Evolutionary conservation across 2,888 invertebrate genomes (phyloP), one percentile per base, ranked within the genome.

Genomic region (Troides aeacus): DNA sequence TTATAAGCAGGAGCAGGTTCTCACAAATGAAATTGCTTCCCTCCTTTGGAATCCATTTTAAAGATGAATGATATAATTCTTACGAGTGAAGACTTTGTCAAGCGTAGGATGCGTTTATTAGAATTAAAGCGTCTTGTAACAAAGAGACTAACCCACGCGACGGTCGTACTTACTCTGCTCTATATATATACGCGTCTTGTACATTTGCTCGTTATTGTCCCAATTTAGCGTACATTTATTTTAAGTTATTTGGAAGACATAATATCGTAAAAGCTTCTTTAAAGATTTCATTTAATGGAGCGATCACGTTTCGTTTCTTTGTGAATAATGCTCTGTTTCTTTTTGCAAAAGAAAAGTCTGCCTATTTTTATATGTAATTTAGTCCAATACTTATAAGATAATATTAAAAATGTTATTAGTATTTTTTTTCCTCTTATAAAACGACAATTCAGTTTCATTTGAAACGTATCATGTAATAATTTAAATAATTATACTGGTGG

Each of bases 1-100:
- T 92, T 92, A 92, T 91, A 92, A 92, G 91, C 85, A 90, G 89
- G 77, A 91, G 88, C 90, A 90, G 91, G 91, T 91, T 90, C 87
- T 89, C 85, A 88, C 90, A 91, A 91, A 92, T 90, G 91, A 92
- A 92, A 92, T 92, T 92, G 90, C 91, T 91, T 89, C 87, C 86
- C 89, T 90, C 84, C 88, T 90, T 90, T 85, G 90, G 90, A 90
- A 92, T 91, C 90, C 90, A 91, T 92, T 92, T 90, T 88, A 89
- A 88, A 89, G 88, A 90, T 90, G 87, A 91, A 90, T 86, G 87
- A 84, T 88, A 90, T 92, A 90, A 92, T 91, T 90, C 90, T 87
- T 89, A 86, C 85, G 84, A 85, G 85, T 89, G 85, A 90, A 87
- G 89, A 88, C 89, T 87, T 90, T 89, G 90, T 89, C 86, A 85